phyloP scores from a whole-genome alignment of 2,797 vertebrate species.

The Danio choprae region DNA sequence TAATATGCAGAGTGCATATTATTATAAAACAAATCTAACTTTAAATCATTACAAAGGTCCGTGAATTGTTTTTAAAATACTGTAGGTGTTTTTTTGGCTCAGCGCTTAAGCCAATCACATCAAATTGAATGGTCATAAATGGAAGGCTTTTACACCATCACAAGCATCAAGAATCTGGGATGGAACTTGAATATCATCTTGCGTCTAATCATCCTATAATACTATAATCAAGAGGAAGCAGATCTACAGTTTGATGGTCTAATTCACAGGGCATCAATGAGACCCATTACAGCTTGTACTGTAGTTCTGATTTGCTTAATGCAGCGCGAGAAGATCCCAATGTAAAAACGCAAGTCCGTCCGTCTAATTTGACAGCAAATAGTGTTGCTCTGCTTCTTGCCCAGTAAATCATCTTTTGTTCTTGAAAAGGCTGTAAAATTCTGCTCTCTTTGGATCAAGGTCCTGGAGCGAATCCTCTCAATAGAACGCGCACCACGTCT shows the following conservation, averaged over 20 bases:
- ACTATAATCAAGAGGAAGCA: slow-evolving; percentile 26
- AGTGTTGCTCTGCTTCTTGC: background rate
- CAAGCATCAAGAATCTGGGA: slow-evolving; percentile 3
- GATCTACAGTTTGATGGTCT: slow-evolving; percentile 38
- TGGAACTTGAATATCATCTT: slow-evolving; percentile 17
- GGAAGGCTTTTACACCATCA: background rate
- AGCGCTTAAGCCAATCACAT: too few relatives aligned
- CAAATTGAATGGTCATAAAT: background rate
- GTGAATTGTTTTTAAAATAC: too few relatives aligned
- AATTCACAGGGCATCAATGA: slow-evolving; percentile 24
- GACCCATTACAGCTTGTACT: slow-evolving; percentile 10
- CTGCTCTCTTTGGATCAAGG: slow-evolving; percentile 49
- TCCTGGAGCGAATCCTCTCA: slow-evolving; percentile 46
- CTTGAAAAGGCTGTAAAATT: slow-evolving; percentile 32
- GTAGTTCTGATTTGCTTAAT: slow-evolving; percentile 26
- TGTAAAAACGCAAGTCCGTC: background rate
- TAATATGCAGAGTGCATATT: too few relatives aligned
- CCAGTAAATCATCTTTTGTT: background rate
- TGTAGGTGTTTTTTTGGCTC: too few relatives aligned
- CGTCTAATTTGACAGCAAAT: background rate
- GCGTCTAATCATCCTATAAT: slow-evolving; percentile 17
- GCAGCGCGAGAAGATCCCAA: slow-evolving; percentile 14
- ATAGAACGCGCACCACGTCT: slow-evolving; percentile 53
- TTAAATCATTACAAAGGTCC: too few relatives aligned
- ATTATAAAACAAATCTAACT: too few relatives aligned